These are phyloP conservation scores for Solenodon paradoxus DNA, from an alignment of 2,113 vertebrate genomes.

Conservation along the genomic window DNA sequence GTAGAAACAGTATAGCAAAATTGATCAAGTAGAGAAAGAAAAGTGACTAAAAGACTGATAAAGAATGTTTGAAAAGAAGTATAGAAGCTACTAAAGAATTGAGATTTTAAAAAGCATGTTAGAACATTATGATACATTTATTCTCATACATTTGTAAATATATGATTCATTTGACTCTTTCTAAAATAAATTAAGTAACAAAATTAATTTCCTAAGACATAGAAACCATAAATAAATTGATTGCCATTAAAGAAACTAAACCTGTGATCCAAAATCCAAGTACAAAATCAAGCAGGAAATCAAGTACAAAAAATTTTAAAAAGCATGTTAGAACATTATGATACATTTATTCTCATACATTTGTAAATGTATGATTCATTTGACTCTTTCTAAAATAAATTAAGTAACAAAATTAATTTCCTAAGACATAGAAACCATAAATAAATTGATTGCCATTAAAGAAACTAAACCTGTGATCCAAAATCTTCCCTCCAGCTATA, in stretches of 20 bases:
- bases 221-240: neutral
- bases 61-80: neutral
- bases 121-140: neutral
- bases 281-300: too few relatives aligned
- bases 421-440: neutral
- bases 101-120: neutral
- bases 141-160: neutral
- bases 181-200: neutral
- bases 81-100: neutral
- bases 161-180: neutral
- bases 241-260: neutral
- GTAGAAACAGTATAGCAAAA: neutral
- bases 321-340: neutral
- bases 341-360: neutral
- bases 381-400: neutral
- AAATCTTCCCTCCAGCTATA: neutral
- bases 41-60: neutral
- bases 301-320: neutral
- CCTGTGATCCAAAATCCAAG: neutral
- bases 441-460: neutral
- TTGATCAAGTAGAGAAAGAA: neutral
- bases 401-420: neutral
- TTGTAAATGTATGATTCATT: neutral
- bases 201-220: neutral
- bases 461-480: neutral